Evolutionary conservation across 2,797 vertebrate species (phyloP).

Genomic region (Bufotes viridis): DNA sequence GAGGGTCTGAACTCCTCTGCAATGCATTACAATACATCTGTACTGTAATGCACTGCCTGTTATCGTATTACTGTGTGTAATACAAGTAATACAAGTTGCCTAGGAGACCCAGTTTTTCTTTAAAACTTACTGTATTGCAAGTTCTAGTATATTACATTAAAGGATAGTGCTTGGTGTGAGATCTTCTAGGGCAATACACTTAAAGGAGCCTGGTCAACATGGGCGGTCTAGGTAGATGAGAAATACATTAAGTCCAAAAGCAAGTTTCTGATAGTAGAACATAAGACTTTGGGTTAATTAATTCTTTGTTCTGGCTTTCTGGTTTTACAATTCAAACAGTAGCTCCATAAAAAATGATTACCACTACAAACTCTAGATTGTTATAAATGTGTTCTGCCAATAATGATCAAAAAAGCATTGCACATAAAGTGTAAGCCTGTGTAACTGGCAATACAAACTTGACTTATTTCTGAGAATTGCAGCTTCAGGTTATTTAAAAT

Average conservation of each 20-base stretch:
- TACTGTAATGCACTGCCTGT: too few species aligned
- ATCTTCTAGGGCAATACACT: too few species aligned
- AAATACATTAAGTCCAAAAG: not conserved
- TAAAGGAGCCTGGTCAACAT: not conserved
- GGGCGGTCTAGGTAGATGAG: not conserved
- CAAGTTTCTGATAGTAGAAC: not conserved
- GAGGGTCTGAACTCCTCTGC: too few species aligned
- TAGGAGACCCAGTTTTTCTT: too few species aligned
- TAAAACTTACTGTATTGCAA: too few species aligned
- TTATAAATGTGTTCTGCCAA: conserved; percentile 54
- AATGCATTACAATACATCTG: too few species aligned
- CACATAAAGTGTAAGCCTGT: conserved; percentile 46
- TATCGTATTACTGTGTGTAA: too few species aligned
- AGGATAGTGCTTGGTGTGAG: too few species aligned
- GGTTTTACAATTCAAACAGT: not conserved
- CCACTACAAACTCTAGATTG: conserved; percentile 45
- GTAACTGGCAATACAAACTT: conserved; percentile 43
- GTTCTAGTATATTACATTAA: too few species aligned
- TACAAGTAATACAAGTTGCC: too few species aligned
- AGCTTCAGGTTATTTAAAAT: conserved; percentile 61
- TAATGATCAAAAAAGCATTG: conserved; percentile 48
- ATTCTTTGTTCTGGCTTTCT: not conserved
- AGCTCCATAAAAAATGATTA: conserved; percentile 34
- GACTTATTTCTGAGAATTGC: conserved; percentile 55
- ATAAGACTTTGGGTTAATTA: not conserved